A percentile compares a stretch with the other conserved stretches of the same genome.
phyloP scores from a whole-genome alignment of 2,888 invertebrate species.

The Leptinotarsa juncta region DNA sequence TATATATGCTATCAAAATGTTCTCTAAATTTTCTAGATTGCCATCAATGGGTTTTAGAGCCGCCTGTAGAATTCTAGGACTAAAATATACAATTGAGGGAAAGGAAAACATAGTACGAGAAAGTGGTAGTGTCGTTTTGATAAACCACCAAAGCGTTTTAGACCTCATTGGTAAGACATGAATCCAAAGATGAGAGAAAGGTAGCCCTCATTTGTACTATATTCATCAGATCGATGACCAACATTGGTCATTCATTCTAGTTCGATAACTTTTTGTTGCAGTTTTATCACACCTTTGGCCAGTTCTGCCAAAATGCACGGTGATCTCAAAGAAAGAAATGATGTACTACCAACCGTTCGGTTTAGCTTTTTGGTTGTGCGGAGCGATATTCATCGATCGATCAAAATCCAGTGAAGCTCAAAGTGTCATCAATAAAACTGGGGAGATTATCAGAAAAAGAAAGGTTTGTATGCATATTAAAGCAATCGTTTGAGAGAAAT shows the following conservation, averaged over 20 bases:
- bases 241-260: neutral
- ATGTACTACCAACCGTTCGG: slow-evolving; percentile 87
- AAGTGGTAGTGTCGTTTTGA: slow-evolving; percentile 81
- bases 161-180: slow-evolving; percentile 79
- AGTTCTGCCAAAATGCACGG: slow-evolving; percentile 80
- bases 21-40: slow-evolving; percentile 66
- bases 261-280: slow-evolving; percentile 56
- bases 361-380: slow-evolving; percentile 86
- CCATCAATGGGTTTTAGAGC: slow-evolving; percentile 75
- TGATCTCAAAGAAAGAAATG: slow-evolving; percentile 85
- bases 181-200: neutral
- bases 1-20: neutral
- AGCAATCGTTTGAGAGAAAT: too few relatives aligned
- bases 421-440: slow-evolving; percentile 78
- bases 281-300: slow-evolving; percentile 86
- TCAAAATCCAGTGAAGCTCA: slow-evolving; percentile 78
- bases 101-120: slow-evolving; percentile 79
- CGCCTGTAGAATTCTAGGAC: slow-evolving; percentile 70
- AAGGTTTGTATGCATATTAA: slow-evolving; percentile 66
- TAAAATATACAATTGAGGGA: slow-evolving; percentile 79
- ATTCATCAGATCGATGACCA: neutral
- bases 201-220: neutral
- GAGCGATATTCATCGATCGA: slow-evolving; percentile 88
- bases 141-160: slow-evolving; percentile 90
- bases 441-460: slow-evolving; percentile 73